These are phyloP conservation scores for Prinia subflava DNA, from an alignment of 2,113 vertebrate species.

Conservation along the genomic window DNA sequence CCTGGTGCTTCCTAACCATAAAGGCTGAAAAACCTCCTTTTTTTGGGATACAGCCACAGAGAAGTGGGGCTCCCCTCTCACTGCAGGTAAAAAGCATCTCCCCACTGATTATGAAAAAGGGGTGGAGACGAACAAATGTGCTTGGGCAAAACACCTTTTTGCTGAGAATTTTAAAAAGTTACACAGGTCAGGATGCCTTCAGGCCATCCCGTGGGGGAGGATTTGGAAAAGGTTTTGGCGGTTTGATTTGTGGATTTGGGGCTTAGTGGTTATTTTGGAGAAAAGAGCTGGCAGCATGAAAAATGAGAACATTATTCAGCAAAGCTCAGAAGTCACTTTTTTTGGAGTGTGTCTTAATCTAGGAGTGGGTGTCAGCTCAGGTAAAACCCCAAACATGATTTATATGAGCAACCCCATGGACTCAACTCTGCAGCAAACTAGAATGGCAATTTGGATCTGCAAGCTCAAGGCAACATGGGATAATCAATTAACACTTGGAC, in stretches of 20 bases:
- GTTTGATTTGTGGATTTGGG: background rate
- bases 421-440: background rate
- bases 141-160: background rate
- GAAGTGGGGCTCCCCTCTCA: rapidly evolving
- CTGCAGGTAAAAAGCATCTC: background rate
- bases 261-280: background rate
- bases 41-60: background rate
- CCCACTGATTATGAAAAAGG: background rate
- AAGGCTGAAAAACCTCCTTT: background rate
- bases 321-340: background rate
- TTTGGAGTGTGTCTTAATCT: background rate
- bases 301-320: background rate
- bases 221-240: background rate
- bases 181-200: background rate
- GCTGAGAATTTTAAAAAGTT: background rate
- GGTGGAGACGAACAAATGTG: rapidly evolving
- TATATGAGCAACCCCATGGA: background rate
- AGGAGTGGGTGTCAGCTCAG: background rate
- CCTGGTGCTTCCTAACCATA: background rate
- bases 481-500: background rate
- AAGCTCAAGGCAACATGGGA: background rate
- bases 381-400: background rate
- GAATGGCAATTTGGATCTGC: background rate
- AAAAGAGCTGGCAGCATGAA: background rate
- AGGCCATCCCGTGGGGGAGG: background rate